phyloP scores from a whole-genome alignment of 1,140 invertebrate species.

The Procambarus clarkii region DNA sequence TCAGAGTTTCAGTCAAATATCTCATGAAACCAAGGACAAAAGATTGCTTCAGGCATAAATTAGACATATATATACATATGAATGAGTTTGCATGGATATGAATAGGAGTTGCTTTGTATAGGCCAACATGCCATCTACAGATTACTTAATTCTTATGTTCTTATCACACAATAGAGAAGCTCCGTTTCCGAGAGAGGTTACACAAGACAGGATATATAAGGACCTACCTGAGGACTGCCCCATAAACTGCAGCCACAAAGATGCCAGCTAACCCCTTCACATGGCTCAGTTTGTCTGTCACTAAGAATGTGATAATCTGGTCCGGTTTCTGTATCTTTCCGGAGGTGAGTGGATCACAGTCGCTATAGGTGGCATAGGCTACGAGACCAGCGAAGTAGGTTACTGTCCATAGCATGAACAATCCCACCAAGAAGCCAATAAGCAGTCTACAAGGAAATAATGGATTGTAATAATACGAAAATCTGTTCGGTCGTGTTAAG shows the following conservation, averaged over 20 bases:
- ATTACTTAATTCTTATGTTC: no score
- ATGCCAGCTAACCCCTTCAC: slow-evolving; percentile 86
- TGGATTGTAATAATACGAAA: no score
- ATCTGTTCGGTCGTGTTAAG: no score
- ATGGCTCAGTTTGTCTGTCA: slow-evolving; percentile 86
- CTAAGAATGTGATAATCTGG: slow-evolving; percentile 81
- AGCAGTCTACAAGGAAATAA: not conserved
- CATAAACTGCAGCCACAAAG: slow-evolving; percentile 81
- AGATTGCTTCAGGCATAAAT: no score
- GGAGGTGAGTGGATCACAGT: slow-evolving; percentile 86
- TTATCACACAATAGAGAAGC: no score
- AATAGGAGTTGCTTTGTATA: no score
- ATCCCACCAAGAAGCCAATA: slow-evolving; percentile 1
- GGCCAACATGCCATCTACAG: no score
- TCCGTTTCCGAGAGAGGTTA: no score
- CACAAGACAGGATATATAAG: not conserved
- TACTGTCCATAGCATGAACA: not conserved
- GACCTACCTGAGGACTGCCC: slow-evolving; percentile 36
- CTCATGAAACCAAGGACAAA: no score
- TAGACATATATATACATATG: no score
- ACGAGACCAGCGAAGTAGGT: slow-evolving; percentile 81
- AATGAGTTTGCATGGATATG: no score
- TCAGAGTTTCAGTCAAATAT: no score
- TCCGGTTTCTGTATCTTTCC: slow-evolving; percentile 82
- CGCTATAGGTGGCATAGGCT: slow-evolving; percentile 86